These are phyloP conservation scores for Latheticus oryzae DNA, from an alignment of 2,888 invertebrate species.

Conservation along the genomic window DNA sequence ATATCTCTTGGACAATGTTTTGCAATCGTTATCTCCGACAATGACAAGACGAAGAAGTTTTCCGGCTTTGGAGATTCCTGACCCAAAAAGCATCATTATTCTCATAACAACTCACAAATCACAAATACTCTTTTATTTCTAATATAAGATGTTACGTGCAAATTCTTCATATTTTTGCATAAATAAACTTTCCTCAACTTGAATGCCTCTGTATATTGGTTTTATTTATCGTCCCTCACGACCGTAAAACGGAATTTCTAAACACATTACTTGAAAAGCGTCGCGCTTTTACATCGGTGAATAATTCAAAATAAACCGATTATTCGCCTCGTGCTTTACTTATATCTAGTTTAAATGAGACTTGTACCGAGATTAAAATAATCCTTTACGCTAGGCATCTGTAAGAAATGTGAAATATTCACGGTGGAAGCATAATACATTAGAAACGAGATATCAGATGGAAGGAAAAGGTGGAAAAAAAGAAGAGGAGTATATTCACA, in stretches of 20 bases:
- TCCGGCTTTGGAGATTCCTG: too few relatives aligned
- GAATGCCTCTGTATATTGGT: too few relatives aligned
- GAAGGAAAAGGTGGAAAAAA: slow-evolving; percentile 5
- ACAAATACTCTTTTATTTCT: too few relatives aligned
- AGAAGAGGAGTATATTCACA: neutral
- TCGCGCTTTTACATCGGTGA: slow-evolving; percentile 16
- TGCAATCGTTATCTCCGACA: too few relatives aligned
- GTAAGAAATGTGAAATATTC: slow-evolving; percentile 50
- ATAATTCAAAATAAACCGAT: slow-evolving; percentile 48
- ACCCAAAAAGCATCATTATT: too few relatives aligned
- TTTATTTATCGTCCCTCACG: slow-evolving; percentile 3
- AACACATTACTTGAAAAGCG: slow-evolving; percentile 12
- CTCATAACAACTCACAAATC: too few relatives aligned
- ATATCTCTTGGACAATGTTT: too few relatives aligned
- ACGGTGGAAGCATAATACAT: slow-evolving; percentile 35
- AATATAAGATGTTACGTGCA: too few relatives aligned
- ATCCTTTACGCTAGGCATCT: slow-evolving; percentile 42
- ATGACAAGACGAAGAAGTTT: too few relatives aligned
- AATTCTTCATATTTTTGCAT: too few relatives aligned
- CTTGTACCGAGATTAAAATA: slow-evolving; percentile 17
- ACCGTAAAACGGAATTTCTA: slow-evolving; percentile 10
- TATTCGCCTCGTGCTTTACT: slow-evolving; percentile 49
- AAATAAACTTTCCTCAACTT: too few relatives aligned
- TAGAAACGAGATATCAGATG: neutral
- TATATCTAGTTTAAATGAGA: slow-evolving; percentile 26